These are phyloP conservation scores for Tenodera sinensis DNA, from an alignment of 2,888 invertebrate species.

Conservation along the genomic window DNA sequence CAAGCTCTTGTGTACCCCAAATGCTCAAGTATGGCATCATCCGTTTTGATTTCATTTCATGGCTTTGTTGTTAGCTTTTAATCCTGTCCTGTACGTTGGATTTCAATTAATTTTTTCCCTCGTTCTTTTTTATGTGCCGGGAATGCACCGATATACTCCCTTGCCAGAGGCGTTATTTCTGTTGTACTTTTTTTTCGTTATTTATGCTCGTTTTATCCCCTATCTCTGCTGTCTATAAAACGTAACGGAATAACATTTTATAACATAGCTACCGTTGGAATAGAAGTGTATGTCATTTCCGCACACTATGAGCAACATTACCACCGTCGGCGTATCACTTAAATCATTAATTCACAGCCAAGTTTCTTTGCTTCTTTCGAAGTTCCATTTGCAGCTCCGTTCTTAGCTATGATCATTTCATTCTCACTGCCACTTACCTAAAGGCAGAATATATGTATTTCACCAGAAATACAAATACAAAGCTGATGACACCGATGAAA, in stretches of 20 bases:
- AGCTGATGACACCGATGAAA: no score
- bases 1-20: background rate
- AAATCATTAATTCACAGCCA: no score
- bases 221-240: background rate
- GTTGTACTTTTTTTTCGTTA: background rate
- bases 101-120: background rate
- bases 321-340: no score
- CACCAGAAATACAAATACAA: no score
- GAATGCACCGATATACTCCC: background rate
- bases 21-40: background rate
- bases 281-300: background rate
- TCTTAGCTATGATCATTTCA: no score
- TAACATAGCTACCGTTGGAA: background rate
- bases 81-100: background rate
- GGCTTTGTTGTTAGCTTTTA: background rate
- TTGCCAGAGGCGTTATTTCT: background rate
- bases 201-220: background rate
- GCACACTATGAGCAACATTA: background rate
- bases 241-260: background rate
- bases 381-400: no score
- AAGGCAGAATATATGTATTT: no score
- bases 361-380: no score
- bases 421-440: no score
- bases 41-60: background rate
- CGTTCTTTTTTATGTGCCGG: background rate